phyloP scores from a whole-genome alignment of 2,888 invertebrate genomes.

The Drosophila flavopinicola region DNA sequence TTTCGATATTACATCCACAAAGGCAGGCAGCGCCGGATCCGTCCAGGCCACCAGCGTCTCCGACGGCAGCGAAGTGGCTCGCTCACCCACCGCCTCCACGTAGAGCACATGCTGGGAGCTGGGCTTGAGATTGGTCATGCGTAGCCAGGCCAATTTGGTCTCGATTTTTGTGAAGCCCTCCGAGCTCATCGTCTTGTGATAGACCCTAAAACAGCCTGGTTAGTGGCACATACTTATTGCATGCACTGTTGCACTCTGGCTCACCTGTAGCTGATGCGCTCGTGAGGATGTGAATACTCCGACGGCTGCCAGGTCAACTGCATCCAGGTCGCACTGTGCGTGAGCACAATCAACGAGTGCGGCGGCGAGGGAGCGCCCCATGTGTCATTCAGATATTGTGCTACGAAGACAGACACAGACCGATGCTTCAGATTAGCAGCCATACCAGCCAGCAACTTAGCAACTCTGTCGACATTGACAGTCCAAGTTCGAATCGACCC shows the following conservation, averaged over 20 bases:
- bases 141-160: conserved; percentile 89
- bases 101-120: conserved; percentile 93
- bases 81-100: conserved; percentile 89
- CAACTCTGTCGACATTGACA: conserved; percentile 33
- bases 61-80: conserved; percentile 90
- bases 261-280: conserved; percentile 90
- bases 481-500: conserved; percentile 31
- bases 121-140: conserved; percentile 89
- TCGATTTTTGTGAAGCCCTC: conserved; percentile 87
- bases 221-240: background rate
- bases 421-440: conserved; percentile 13
- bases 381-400: conserved; percentile 40
- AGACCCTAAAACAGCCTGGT: conserved; percentile 85
- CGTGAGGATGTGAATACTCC: conserved; percentile 91
- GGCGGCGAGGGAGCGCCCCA: conserved; percentile 91
- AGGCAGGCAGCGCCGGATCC: conserved; percentile 93
- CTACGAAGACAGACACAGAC: conserved; percentile 16
- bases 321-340: conserved; percentile 93
- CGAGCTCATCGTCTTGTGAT: conserved; percentile 88
- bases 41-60: conserved; percentile 94
- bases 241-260: conserved; percentile 34
- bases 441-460: conserved; percentile 4
- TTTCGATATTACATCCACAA: conserved; percentile 89
- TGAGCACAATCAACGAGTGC: conserved; percentile 90
- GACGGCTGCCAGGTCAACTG: conserved; percentile 94